Evolutionary conservation across 2,888 invertebrate genomes (phyloP).

Genomic region (Charanyca ferruginea): DNA sequence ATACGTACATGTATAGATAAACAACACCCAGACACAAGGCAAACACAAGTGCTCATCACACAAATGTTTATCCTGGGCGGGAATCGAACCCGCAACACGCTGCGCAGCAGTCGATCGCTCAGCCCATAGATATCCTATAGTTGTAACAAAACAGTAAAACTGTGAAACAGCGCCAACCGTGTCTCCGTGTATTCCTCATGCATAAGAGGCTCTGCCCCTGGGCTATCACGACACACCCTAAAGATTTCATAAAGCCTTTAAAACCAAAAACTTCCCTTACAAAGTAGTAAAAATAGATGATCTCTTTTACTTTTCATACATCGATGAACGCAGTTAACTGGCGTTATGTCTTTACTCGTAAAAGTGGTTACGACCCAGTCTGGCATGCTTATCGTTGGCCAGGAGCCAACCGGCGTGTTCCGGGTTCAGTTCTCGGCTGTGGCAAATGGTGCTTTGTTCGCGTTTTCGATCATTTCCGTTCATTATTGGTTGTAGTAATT

Average conservation of each 20-base stretch:
- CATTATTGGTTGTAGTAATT: constrained; percentile 47
- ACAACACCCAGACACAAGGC: too few species aligned
- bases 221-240: background rate
- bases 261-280: background rate
- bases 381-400: constrained; percentile 62
- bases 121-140: too few species aligned
- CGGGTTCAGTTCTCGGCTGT: constrained; percentile 69
- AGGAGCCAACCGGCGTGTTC: constrained; percentile 66
- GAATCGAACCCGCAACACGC: too few species aligned
- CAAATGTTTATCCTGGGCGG: too few species aligned
- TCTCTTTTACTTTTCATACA: constrained; percentile 21
- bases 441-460: constrained; percentile 60
- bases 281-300: background rate
- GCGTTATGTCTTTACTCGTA: constrained; percentile 48
- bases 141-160: too few species aligned
- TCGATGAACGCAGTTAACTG: constrained; percentile 31
- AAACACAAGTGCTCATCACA: too few species aligned
- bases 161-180: too few species aligned
- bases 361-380: constrained; percentile 56
- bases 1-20: too few species aligned
- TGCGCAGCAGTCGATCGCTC: too few species aligned
- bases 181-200: too few species aligned
- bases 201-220: too few species aligned
- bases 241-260: background rate
- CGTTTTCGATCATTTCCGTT: constrained; percentile 62